Percentiles rank a stretch among this genome's conserved stretches.
Conservation (phyloP, 1,140 invertebrate species). For the Aphaenogaster floridana region DNA sequence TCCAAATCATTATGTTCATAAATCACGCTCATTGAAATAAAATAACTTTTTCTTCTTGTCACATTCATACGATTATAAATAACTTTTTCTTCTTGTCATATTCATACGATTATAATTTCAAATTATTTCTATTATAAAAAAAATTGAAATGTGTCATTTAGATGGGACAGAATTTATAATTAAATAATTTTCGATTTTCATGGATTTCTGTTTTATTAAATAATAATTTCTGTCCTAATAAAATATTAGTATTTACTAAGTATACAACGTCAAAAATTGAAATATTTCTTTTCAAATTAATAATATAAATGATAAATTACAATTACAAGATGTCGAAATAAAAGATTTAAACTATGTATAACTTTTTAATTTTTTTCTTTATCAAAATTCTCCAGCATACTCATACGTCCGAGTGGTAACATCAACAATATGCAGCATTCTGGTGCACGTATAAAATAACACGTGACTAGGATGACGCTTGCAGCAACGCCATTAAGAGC, state of each 20-base stretch:
- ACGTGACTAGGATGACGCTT: conserved; percentile 43
- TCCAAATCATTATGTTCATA: not conserved
- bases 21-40: not conserved
- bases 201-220: not conserved
- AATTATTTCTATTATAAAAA: not conserved
- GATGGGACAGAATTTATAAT: not conserved
- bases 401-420: not conserved
- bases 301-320: not conserved
- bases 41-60: not conserved
- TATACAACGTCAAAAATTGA: not conserved
- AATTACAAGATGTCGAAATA: not conserved
- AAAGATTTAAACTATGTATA: too few species aligned
- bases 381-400: not conserved
- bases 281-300: not conserved
- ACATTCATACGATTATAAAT: not conserved
- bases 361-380: too few species aligned
- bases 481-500: conserved; percentile 43
- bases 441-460: conserved; percentile 21
- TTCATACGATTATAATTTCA: not conserved
- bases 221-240: not conserved
- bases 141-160: not conserved
- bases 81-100: not conserved
- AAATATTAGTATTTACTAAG: not conserved
- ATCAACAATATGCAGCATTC: conserved; percentile 9
- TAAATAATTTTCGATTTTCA: not conserved